Conservation (phyloP, 2,113 vertebrate genomes). For the Philantomba maxwellii region DNA sequence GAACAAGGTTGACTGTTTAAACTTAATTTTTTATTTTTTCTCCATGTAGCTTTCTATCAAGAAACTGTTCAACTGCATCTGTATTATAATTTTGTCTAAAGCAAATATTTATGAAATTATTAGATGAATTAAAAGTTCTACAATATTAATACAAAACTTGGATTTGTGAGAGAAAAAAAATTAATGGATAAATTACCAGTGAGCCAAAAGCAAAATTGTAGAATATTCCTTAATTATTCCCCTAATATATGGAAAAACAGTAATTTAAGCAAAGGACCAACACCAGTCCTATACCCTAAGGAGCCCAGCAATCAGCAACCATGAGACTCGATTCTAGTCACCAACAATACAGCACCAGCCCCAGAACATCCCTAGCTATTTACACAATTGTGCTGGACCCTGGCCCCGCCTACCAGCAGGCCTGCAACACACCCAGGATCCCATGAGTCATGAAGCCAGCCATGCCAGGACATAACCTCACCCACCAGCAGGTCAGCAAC, state of each 20-base stretch:
- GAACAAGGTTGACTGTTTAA: background rate
- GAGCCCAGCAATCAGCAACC: background rate
- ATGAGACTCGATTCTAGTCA: background rate
- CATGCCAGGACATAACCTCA: background rate
- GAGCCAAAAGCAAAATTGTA: background rate
- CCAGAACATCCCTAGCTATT: background rate
- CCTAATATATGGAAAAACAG: background rate
- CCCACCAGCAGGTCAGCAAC: background rate
- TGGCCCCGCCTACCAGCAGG: background rate
- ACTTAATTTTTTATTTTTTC: background rate
- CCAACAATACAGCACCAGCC: background rate
- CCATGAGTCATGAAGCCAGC: background rate
- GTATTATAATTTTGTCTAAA: background rate
- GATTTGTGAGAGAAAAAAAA: background rate
- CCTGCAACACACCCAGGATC: background rate
- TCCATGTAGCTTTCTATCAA: background rate
- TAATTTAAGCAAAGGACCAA: background rate
- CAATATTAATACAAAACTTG: background rate
- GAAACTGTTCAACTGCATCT: background rate
- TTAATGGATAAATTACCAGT: background rate
- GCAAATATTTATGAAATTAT: background rate
- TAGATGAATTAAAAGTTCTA: background rate
- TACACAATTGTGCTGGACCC: background rate
- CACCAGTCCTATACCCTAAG: background rate
- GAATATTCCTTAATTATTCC: background rate